Evolutionary conservation across 53 echinoderm and acorn worm genomes (phyloP).

Genomic region (Mesocentrotus franciscanus): DNA sequence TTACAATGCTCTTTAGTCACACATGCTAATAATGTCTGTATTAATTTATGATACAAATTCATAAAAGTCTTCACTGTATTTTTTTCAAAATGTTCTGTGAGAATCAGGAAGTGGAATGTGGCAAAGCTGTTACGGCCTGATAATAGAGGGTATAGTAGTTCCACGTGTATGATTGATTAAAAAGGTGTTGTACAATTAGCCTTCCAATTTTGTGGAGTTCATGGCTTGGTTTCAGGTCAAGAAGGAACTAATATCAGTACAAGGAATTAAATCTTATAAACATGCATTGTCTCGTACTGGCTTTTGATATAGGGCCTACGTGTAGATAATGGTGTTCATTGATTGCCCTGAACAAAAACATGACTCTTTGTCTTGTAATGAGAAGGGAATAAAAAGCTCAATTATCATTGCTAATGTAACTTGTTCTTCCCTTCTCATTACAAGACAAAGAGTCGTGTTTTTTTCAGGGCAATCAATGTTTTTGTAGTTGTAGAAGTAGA

Average conservation of each 20-base stretch:
- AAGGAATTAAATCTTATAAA: background rate
- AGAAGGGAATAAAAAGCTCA: no score
- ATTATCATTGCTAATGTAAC: no score
- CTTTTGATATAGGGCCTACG: background rate
- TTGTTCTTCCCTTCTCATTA: no score
- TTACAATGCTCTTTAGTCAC: no score
- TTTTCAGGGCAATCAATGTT: no score
- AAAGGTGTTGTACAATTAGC: background rate
- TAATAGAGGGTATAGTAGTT: background rate
- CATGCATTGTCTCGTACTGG: background rate
- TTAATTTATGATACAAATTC: background rate
- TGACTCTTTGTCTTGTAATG: no score
- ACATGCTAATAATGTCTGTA: no score
- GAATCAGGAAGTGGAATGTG: slow-evolving; percentile 1
- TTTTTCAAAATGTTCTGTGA: background rate
- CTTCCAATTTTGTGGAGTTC: background rate
- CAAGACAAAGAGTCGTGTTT: no score
- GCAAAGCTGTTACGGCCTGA: background rate
- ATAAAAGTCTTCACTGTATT: background rate
- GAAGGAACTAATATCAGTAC: background rate
- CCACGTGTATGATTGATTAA: background rate
- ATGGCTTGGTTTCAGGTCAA: background rate
- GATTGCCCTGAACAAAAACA: no score
- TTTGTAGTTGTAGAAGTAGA: no score
- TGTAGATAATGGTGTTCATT: background rate